A percentile compares a stretch with the other conserved stretches of the same genome.
Conservation (phyloP, 1,140 invertebrate species). For the Zaprionus inermis region DNA sequence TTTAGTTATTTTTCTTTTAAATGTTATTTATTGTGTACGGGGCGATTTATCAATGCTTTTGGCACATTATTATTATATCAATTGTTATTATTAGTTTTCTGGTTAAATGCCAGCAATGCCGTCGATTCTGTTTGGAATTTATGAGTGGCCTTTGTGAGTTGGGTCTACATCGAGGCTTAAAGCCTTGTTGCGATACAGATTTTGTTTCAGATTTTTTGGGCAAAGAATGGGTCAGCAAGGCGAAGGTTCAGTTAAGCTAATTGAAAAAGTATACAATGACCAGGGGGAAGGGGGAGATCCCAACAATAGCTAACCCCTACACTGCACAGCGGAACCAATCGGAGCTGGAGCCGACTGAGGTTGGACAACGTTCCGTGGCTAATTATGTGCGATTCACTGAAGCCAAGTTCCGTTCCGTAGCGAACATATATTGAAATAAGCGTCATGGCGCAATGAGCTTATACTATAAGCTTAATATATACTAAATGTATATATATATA, state of each 20-base stretch:
- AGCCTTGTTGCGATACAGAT: constrained; percentile 13
- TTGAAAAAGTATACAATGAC: constrained; percentile 23
- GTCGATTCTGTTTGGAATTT: constrained; percentile 28
- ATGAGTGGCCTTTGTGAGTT: constrained; percentile 31
- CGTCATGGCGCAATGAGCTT: constrained; percentile 52
- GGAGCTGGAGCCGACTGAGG: constrained; percentile 7
- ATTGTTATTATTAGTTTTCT: constrained; percentile 14
- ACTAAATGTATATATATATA: constrained; percentile 3
- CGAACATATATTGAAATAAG: constrained; percentile 46
- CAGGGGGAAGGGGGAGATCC: constrained; percentile 3
- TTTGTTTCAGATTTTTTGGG: constrained; percentile 3
- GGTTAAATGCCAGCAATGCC: constrained; percentile 52
- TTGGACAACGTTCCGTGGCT: constrained; percentile 44
- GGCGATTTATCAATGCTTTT: constrained; percentile 45
- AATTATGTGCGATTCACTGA: constrained; percentile 55
- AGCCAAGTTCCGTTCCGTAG: constrained; percentile 52
- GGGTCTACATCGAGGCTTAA: constrained; percentile 18
- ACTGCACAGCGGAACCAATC: neutral
- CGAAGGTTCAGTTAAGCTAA: constrained; percentile 46
- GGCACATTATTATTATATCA: constrained; percentile 24
- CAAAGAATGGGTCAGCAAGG: constrained; percentile 13
- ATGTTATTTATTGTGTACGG: constrained; percentile 51
- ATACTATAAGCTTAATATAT: constrained; percentile 29
- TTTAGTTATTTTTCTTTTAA: constrained; percentile 37
- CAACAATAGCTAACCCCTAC: constrained; percentile 8